A percentile compares a stretch with the other conserved stretches of the same genome.
phyloP scores from a whole-genome alignment of 2,797 vertebrate genomes.

The Lepilemur septentrionalis region DNA sequence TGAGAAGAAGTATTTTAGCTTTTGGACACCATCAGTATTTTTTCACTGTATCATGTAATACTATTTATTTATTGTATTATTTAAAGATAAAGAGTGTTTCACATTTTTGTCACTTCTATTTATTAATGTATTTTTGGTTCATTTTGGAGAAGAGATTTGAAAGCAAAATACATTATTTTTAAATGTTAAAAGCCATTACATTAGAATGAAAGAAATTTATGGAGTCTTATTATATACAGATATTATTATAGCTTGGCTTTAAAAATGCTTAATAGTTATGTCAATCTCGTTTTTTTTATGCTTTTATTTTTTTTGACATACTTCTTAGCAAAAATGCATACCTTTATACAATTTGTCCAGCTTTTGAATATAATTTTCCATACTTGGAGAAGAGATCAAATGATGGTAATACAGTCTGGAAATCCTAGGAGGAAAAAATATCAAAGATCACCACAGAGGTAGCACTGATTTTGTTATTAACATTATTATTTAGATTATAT shows the following conservation, averaged over 20 bases:
- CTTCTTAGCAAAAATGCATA: conserved; percentile 22
- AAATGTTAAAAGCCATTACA: not conserved
- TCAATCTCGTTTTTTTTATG: not conserved
- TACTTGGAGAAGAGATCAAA: conserved; percentile 87
- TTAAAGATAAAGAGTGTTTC: not conserved
- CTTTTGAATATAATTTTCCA: conserved; percentile 85
- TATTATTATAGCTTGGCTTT: not conserved
- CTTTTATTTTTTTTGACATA: not conserved
- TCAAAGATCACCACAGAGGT: conserved; percentile 29
- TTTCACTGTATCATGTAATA: not conserved
- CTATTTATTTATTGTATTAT: not conserved
- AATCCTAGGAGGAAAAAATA: conserved; percentile 85
- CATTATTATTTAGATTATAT: not conserved
- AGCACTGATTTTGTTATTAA: not conserved
- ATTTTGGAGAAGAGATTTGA: conserved; percentile 10
- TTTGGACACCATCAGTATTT: not conserved
- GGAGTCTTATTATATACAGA: not conserved
- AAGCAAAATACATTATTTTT: not conserved
- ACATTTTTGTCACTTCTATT: not conserved
- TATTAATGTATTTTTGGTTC: not conserved
- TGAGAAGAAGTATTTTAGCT: not conserved
- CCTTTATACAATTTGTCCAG: conserved; percentile 84
- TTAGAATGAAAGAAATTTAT: not conserved
- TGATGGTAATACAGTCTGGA: conserved; percentile 85
- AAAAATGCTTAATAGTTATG: not conserved